These are phyloP conservation scores for Drosophila pachea DNA, from an alignment of 1,140 invertebrate species.

Conservation along the genomic window DNA sequence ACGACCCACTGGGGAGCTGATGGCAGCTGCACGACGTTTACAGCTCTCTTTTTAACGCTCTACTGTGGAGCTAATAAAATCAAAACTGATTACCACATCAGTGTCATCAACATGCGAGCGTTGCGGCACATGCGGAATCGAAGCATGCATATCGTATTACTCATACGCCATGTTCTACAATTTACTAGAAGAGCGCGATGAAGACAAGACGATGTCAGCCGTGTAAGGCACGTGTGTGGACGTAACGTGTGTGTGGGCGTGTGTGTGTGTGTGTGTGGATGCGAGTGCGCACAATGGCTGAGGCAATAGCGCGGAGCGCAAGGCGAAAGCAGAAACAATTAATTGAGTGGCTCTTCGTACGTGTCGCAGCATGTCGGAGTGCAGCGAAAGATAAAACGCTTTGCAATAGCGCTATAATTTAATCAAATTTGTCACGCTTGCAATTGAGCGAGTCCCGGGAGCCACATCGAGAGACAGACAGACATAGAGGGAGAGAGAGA, in stretches of 20 bases:
- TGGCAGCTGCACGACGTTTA: constrained; percentile 42
- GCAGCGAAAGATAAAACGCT: constrained; percentile 73
- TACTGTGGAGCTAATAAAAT: constrained; percentile 64
- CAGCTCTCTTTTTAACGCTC: constrained; percentile 41
- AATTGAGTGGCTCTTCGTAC: constrained; percentile 65
- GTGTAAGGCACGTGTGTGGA: constrained; percentile 35
- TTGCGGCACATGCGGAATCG: constrained; percentile 47
- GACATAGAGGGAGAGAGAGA: background rate
- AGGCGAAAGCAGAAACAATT: constrained; percentile 66
- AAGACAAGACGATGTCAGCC: constrained; percentile 64
- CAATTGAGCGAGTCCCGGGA: constrained; percentile 63
- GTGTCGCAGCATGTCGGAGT: constrained; percentile 46
- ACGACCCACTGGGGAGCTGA: constrained; percentile 20
- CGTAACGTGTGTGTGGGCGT: constrained; percentile 8
- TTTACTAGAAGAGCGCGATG: constrained; percentile 67
- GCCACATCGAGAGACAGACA: background rate
- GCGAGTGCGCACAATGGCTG: constrained; percentile 27
- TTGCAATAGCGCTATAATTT: constrained; percentile 76
- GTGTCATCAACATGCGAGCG: constrained; percentile 55
- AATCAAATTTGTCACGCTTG: constrained; percentile 76
- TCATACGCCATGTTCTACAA: constrained; percentile 77
- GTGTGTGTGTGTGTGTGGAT: constrained; percentile 23
- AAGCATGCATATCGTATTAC: constrained; percentile 76
- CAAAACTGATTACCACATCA: constrained; percentile 76
- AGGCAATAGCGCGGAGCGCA: constrained; percentile 47